Evolutionary conservation across 2,888 invertebrate genomes (phyloP).

Genomic region (Clitarchus hookeri): DNA sequence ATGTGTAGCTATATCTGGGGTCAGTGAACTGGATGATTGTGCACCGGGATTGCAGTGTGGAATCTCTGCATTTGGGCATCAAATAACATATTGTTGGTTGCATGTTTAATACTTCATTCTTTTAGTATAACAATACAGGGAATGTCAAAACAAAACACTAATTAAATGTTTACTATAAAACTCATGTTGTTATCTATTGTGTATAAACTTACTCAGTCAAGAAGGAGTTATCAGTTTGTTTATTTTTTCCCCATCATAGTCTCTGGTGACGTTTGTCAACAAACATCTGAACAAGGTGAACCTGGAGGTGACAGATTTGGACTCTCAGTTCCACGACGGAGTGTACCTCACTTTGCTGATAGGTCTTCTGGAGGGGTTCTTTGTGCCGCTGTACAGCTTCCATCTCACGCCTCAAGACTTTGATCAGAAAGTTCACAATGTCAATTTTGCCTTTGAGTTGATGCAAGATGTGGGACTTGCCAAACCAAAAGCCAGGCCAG

Average conservation of each 20-base stretch:
- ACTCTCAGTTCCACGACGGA: constrained; percentile 96
- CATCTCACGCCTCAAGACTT: constrained; percentile 89
- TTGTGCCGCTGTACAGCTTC: constrained; percentile 94
- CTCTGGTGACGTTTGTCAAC: constrained; percentile 96
- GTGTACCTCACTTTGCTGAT: constrained; percentile 93
- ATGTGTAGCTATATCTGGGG: no score
- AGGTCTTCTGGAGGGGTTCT: constrained; percentile 96
- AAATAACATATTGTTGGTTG: no score
- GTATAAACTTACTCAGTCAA: no score
- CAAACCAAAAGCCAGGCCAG: constrained; percentile 92
- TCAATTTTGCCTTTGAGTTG: constrained; percentile 93
- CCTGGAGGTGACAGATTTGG: constrained; percentile 91
- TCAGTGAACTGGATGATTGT: no score
- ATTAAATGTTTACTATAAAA: no score
- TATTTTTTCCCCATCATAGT: constrained; percentile 59
- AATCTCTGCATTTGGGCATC: no score
- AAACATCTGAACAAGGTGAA: constrained; percentile 97
- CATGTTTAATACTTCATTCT: no score
- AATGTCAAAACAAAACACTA: no score
- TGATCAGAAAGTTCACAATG: constrained; percentile 95
- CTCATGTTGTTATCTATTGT: no score
- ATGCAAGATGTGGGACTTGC: constrained; percentile 97
- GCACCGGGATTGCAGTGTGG: no score
- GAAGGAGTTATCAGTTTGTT: no score
- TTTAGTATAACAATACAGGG: no score